Evolutionary conservation across 23 tunicate species (phyloP).

Genomic region (Trididemnum nubilum): DNA sequence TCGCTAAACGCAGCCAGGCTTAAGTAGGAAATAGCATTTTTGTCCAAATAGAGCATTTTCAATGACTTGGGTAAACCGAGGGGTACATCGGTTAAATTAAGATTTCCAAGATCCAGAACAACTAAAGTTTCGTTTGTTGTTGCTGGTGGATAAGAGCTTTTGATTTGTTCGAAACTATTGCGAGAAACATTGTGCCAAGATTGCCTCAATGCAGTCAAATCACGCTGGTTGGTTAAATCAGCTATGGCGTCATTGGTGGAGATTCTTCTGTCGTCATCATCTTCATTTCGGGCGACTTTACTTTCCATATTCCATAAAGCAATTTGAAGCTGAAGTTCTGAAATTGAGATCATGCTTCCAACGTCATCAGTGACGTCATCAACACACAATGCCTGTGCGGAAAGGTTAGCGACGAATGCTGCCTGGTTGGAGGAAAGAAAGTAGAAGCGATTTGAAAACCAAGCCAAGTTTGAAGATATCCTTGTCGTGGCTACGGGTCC

Average conservation of each 20-base stretch:
- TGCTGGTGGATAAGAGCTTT: neutral
- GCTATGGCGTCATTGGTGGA: too few relatives aligned
- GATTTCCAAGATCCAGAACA: conserved; percentile 51
- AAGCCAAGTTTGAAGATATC: neutral
- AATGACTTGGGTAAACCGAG: conserved; percentile 27
- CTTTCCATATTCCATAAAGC: neutral
- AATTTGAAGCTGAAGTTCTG: neutral
- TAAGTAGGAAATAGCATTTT: conserved; percentile 36
- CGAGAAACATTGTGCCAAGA: neutral
- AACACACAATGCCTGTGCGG: neutral
- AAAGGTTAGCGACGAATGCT: neutral
- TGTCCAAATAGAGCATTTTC: conserved; percentile 40
- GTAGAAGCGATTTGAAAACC: conserved; percentile 7
- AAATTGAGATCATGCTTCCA: neutral
- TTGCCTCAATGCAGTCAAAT: too few relatives aligned
- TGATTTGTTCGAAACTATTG: neutral
- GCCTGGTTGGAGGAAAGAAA: neutral
- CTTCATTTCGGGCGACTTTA: too few relatives aligned
- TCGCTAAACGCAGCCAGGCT: neutral
- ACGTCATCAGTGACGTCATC: neutral
- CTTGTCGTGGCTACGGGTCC: neutral
- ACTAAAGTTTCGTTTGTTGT: conserved; percentile 15
- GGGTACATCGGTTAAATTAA: conserved; percentile 36
- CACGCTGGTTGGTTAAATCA: too few relatives aligned
- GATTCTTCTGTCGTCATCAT: too few relatives aligned